A percentile compares a stretch with the other conserved stretches of the same genome.
phyloP scores from a whole-genome alignment of 1,140 invertebrate genomes.

The Drosophila pseudoobscura region DNA sequence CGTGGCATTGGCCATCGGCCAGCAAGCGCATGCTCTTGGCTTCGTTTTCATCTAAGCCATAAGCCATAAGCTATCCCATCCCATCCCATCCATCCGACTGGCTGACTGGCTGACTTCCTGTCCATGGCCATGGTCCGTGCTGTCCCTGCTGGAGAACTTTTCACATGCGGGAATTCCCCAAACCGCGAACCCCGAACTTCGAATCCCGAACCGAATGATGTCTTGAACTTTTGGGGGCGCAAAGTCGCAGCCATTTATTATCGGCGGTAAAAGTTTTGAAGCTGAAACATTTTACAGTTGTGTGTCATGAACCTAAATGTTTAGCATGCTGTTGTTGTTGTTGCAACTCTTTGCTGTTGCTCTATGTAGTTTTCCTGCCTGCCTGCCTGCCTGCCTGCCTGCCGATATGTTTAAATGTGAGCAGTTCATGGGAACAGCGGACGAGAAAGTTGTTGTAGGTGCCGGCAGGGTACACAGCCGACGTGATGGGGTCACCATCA shows the following conservation, averaged over 20 bases:
- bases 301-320: constrained; percentile 80
- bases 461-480: constrained; percentile 40
- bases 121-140: constrained; percentile 33
- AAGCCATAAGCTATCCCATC: too few relatives aligned
- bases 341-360: too few relatives aligned
- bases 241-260: constrained; percentile 77
- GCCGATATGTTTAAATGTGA: constrained; percentile 75
- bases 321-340: constrained; percentile 56
- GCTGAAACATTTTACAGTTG: constrained; percentile 79
- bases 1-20: constrained; percentile 72
- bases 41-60: constrained; percentile 51
- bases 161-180: constrained; percentile 62
- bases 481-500: constrained; percentile 55
- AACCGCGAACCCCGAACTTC: too few relatives aligned
- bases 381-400: constrained; percentile 40
- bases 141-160: constrained; percentile 55
- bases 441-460: constrained; percentile 66
- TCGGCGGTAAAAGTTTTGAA: constrained; percentile 70
- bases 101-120: constrained; percentile 55
- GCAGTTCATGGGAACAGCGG: constrained; percentile 74
- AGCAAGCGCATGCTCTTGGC: constrained; percentile 61
- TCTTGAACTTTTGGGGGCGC: constrained; percentile 78
- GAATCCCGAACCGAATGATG: constrained; percentile 23
- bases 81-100: too few relatives aligned
- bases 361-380: background rate